These are phyloP conservation scores for Eurypyga helias DNA, from an alignment of 2,113 vertebrate genomes.

Conservation along the genomic window DNA sequence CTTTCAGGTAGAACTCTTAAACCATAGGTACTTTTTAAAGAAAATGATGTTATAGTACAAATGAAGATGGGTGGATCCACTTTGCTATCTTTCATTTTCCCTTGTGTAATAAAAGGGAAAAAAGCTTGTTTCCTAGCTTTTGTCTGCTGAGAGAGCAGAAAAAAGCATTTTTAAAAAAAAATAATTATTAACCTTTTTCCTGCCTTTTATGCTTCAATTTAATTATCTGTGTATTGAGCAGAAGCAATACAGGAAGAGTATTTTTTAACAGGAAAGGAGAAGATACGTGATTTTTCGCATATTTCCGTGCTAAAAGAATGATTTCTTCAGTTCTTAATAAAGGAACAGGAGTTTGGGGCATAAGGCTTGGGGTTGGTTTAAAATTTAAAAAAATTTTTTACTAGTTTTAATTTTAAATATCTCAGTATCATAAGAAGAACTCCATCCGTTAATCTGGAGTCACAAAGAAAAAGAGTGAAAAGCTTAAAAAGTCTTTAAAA, in stretches of 20 bases:
- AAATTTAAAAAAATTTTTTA: neutral
- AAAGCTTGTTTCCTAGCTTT: too few relatives aligned
- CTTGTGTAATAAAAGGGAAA: too few relatives aligned
- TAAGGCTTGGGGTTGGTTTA: neutral
- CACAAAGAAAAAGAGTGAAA: neutral
- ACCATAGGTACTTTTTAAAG: neutral
- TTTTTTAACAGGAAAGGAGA: neutral
- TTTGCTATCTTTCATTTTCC: neutral
- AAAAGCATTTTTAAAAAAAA: neutral
- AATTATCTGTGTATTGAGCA: neutral
- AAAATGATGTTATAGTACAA: neutral
- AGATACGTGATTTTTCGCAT: accelerated
- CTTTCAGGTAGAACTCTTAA: neutral
- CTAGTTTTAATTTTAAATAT: neutral
- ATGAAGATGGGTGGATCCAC: neutral
- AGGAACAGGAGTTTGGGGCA: neutral
- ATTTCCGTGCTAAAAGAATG: neutral
- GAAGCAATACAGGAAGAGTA: neutral
- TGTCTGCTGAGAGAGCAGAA: neutral
- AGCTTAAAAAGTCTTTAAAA: neutral
- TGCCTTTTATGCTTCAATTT: neutral
- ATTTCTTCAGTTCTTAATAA: neutral
- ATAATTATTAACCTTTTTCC: neutral
- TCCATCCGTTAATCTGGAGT: neutral
- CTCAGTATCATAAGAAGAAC: neutral